A percentile compares a stretch with the other conserved stretches of the same genome.
Conservation (phyloP, 2,888 invertebrate genomes). For the Sinodicranocentrus sp. region DNA sequence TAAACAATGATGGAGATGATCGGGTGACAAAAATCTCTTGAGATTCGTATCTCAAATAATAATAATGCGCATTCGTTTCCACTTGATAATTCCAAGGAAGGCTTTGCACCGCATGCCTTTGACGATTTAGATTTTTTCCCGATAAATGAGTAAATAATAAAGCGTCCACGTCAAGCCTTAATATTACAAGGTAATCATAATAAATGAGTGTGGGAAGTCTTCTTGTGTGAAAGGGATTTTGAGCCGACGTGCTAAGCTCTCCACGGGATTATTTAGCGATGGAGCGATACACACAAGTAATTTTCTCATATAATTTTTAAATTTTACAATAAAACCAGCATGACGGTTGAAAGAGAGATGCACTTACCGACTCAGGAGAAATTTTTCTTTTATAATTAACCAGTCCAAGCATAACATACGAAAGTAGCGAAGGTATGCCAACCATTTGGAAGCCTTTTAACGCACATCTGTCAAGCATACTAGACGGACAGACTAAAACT, state of each 20-base stretch:
- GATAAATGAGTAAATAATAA: neutral
- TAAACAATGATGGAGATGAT: constrained; percentile 4
- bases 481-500: no score
- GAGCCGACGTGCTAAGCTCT: constrained; percentile 34
- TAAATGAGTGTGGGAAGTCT: no score
- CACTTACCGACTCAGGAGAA: constrained; percentile 10
- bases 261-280: constrained; percentile 36
- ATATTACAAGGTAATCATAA: no score
- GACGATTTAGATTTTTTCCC: constrained; percentile 2
- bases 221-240: neutral
- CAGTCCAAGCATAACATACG: no score
- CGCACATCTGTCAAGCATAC: no score
- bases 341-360: neutral
- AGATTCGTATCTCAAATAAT: constrained; percentile 2
- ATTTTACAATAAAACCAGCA: neutral
- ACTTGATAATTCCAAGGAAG: no score
- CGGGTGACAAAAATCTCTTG: neutral
- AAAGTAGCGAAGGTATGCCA: no score
- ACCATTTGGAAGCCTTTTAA: no score
- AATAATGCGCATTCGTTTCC: no score
- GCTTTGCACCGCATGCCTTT: neutral
- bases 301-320: neutral
- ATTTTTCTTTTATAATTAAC: no score
- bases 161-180: no score
- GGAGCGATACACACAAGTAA: constrained; percentile 1